Evolutionary conservation across 2,113 vertebrate species (phyloP).

Genomic region (Eleginops maclovinus): DNA sequence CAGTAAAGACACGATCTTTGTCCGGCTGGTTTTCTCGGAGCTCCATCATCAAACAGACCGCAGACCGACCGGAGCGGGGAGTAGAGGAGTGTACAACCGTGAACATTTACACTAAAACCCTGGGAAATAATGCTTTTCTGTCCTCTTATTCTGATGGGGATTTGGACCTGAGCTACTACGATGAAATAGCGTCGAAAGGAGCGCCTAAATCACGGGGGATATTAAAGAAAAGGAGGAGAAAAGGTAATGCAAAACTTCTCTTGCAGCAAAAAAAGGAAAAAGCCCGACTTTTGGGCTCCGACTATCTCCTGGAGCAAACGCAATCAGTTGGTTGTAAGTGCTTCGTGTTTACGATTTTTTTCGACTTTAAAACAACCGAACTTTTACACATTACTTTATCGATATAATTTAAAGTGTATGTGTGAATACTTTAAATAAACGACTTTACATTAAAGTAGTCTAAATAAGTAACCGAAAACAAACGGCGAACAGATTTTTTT

Average conservation of each 20-base stretch:
- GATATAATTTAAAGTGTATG: background rate
- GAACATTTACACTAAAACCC: background rate
- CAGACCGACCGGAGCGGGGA: constrained; percentile 18
- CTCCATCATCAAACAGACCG: constrained; percentile 27
- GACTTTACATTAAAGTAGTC: rapidly evolving
- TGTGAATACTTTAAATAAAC: rapidly evolving
- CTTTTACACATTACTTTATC: rapidly evolving
- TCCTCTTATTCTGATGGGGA: background rate
- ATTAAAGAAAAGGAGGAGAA: background rate
- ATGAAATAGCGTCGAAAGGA: constrained; percentile 13
- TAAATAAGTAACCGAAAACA: background rate
- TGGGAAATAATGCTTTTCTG: background rate
- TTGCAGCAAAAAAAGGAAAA: background rate
- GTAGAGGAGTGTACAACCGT: background rate
- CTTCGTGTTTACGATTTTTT: constrained; percentile 17
- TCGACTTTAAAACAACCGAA: background rate
- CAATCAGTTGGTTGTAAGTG: background rate
- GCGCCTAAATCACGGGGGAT: background rate
- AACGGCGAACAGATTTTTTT: constrained; percentile 25
- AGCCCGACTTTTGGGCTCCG: constrained; percentile 42
- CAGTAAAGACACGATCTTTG: background rate
- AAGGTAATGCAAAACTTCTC: constrained; percentile 59
- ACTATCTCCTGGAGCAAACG: constrained; percentile 43
- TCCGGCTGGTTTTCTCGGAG: background rate
- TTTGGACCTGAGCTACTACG: background rate